These are phyloP conservation scores for Sebastes fasciatus DNA, from an alignment of 2,113 vertebrate species.

Conservation along the genomic window DNA sequence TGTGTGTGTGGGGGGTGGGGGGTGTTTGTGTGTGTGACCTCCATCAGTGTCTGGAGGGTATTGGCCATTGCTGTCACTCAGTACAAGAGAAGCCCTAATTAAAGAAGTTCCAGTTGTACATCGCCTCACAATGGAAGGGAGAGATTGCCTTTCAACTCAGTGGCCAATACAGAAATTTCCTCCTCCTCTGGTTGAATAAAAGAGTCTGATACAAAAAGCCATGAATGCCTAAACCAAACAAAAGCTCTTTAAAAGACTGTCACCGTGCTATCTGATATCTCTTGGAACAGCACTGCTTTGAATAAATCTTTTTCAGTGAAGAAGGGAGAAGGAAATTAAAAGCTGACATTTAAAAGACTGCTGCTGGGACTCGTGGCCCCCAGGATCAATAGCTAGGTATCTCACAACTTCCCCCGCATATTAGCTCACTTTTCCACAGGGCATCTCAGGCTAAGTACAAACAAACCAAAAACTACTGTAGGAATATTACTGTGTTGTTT, in stretches of 20 bases:
- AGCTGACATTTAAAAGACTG: slow-evolving; percentile 83
- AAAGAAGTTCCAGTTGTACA: slow-evolving; percentile 78
- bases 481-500: slow-evolving; percentile 68
- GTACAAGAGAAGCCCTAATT: slow-evolving; percentile 77
- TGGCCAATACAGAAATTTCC: slow-evolving; percentile 74
- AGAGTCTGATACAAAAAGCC: slow-evolving; percentile 80
- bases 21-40: slow-evolving; percentile 61
- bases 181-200: slow-evolving; percentile 76
- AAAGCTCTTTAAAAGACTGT: slow-evolving; percentile 83
- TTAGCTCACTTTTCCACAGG: slow-evolving; percentile 64
- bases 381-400: slow-evolving; percentile 77
- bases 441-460: slow-evolving; percentile 64
- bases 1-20: background rate
- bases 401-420: slow-evolving; percentile 64
- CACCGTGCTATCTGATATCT: slow-evolving; percentile 82
- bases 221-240: slow-evolving; percentile 81
- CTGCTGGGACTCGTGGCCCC: slow-evolving; percentile 68
- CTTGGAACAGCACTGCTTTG: slow-evolving; percentile 78
- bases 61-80: slow-evolving; percentile 78
- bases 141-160: slow-evolving; percentile 80
- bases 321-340: slow-evolving; percentile 83
- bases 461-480: slow-evolving; percentile 58
- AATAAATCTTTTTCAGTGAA: slow-evolving; percentile 75
- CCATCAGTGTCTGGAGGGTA: slow-evolving; percentile 76
- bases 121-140: slow-evolving; percentile 76